A percentile compares a stretch with the other conserved stretches of the same genome.
phyloP scores from a whole-genome alignment of 2,113 vertebrate genomes.

The Psittacara wagleri region DNA sequence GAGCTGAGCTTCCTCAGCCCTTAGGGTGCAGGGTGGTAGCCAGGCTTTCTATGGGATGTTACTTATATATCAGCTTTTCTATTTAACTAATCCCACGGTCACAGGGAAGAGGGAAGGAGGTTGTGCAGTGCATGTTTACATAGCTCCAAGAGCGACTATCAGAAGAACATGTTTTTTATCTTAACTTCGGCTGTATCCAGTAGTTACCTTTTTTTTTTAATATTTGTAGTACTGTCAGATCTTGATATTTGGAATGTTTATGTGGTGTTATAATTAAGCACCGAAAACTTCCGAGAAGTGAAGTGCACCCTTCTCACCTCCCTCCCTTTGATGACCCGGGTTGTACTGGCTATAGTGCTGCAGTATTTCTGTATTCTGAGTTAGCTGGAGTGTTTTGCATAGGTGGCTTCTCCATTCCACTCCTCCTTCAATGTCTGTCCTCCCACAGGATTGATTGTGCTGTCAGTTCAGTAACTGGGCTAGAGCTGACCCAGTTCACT shows the following conservation, averaged over 20 bases:
- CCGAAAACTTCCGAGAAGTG: neutral
- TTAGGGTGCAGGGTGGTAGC: neutral
- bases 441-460: neutral
- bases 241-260: neutral
- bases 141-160: neutral
- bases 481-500: neutral
- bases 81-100: neutral
- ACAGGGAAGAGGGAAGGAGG: neutral
- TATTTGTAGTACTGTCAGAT: neutral
- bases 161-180: neutral
- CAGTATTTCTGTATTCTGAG: neutral
- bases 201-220: neutral
- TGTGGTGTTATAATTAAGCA: neutral
- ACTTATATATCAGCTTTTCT: neutral
- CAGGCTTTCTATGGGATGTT: neutral
- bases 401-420: neutral
- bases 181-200: neutral
- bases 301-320: rapidly evolving
- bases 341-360: neutral
- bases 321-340: neutral
- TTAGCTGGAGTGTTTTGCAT: neutral
- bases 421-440: neutral
- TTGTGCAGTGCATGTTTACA: neutral
- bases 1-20: neutral
- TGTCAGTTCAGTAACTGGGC: neutral